phyloP scores from a whole-genome alignment of 2,797 vertebrate genomes.

The Rhinatrema bivittatum region DNA sequence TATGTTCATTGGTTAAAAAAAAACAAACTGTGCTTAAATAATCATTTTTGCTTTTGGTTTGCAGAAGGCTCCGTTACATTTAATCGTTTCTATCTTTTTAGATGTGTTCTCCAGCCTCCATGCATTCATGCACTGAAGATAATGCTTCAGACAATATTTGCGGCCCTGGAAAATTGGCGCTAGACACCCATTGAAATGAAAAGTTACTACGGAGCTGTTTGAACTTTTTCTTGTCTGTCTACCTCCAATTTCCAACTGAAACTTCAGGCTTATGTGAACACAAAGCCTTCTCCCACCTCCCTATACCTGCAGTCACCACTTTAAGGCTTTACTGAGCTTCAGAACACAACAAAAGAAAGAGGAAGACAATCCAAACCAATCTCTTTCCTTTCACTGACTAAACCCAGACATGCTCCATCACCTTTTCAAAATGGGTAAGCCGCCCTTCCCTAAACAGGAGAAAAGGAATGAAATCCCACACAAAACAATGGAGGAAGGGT shows the following conservation, averaged over 20 bases:
- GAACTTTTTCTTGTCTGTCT: constrained; percentile 40
- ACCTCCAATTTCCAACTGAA: constrained; percentile 35
- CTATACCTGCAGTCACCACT: constrained; percentile 59
- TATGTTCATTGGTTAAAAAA: no score
- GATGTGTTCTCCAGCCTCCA: no score
- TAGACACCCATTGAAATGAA: constrained; percentile 45
- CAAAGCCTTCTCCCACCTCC: constrained; percentile 43
- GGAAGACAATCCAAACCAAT: constrained; percentile 69
- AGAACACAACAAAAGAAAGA: constrained; percentile 53
- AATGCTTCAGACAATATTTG: constrained; percentile 28
- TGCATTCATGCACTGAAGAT: no score
- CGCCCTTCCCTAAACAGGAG: constrained; percentile 58
- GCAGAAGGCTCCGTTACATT: no score
- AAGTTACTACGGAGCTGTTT: constrained; percentile 39
- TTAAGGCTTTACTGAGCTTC: constrained; percentile 67
- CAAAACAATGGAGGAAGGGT: constrained; percentile 69
- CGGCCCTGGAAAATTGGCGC: constrained; percentile 20
- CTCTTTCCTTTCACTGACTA: constrained; percentile 69
- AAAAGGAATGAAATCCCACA: constrained; percentile 67
- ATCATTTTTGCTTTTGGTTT: no score
- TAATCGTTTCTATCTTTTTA: no score
- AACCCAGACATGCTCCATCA: constrained; percentile 79
- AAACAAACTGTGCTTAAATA: no score
- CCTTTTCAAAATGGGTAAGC: constrained; percentile 78
- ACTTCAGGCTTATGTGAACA: constrained; percentile 38